These are phyloP conservation scores for Caenorhabditis parvicauda DNA, from an alignment of 2,888 invertebrate genomes.

Conservation along the genomic window DNA sequence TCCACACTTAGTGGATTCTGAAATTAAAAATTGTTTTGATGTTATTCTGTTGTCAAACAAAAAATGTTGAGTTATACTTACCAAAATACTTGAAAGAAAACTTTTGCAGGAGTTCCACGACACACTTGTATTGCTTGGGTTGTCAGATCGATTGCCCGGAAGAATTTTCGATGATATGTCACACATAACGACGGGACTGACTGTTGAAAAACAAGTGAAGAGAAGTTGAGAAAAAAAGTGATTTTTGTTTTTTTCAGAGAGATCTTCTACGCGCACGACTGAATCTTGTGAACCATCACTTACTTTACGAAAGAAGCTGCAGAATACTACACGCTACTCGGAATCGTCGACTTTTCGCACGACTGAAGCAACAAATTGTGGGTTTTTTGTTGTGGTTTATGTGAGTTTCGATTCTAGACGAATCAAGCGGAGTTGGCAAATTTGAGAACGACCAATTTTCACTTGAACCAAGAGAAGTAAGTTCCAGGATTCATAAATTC, in stretches of 20 bases:
- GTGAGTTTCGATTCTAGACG: no score
- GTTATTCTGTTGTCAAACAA: no score
- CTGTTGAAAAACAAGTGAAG: constrained; percentile 31
- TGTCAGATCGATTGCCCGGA: constrained; percentile 40
- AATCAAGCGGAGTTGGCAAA: background rate
- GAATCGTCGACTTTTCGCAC: constrained; percentile 36
- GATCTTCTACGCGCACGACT: constrained; percentile 38
- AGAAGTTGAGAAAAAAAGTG: constrained; percentile 5
- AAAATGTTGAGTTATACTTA: no score
- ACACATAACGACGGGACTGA: constrained; percentile 24
- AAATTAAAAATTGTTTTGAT: background rate
- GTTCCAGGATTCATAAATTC: no score
- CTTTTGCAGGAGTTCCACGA: constrained; percentile 15
- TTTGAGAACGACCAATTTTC: background rate
- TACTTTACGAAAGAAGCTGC: constrained; percentile 42
- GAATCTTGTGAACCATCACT: constrained; percentile 43
- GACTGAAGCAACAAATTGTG: constrained; percentile 21
- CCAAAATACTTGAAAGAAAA: no score
- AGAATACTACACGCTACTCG: constrained; percentile 39
- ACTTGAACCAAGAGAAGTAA: no score
- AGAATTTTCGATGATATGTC: constrained; percentile 40
- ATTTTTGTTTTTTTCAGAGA: no score
- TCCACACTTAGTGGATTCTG: no score
- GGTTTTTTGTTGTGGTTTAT: no score
- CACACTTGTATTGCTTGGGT: constrained; percentile 24